Conservation (phyloP, 2,888 invertebrate genomes). For the Nomada fabriciana region DNA sequence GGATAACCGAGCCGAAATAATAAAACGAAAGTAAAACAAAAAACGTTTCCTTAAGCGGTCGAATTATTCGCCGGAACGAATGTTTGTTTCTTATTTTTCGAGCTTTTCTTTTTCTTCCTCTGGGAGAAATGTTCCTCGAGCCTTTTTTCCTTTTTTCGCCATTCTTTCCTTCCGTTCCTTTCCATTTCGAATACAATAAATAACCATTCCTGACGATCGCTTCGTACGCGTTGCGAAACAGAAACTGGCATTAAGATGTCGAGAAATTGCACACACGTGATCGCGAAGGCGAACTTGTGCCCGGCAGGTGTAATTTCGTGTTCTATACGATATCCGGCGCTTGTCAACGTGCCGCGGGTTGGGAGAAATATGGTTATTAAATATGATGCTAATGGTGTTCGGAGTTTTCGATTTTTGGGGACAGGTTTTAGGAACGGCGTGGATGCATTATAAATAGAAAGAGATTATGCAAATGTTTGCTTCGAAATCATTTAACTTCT, state of each 20-base stretch:
- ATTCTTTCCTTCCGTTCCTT: no score
- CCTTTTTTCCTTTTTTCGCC: background rate
- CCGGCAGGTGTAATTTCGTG: slow-evolving; percentile 1
- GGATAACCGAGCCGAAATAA: slow-evolving; percentile 30
- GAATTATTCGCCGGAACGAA: slow-evolving; percentile 43
- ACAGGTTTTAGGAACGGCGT: slow-evolving; percentile 20
- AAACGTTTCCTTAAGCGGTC: slow-evolving; percentile 38
- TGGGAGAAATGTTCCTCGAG: background rate
- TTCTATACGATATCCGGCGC: background rate
- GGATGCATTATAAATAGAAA: slow-evolving; percentile 16
- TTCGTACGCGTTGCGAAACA: slow-evolving; percentile 6
- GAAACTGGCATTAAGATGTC: slow-evolving; percentile 32
- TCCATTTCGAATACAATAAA: slow-evolving; percentile 20
- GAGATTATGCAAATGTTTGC: slow-evolving; percentile 5
- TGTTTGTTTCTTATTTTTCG: background rate
- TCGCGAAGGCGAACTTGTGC: background rate
- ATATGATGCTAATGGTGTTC: slow-evolving; percentile 17
- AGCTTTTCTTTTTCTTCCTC: background rate
- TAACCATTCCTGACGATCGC: slow-evolving; percentile 1
- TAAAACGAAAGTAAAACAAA: background rate
- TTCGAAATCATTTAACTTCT: background rate
- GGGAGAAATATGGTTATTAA: slow-evolving; percentile 25
- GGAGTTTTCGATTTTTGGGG: background rate
- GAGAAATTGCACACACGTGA: background rate
- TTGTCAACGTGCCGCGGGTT: slow-evolving; percentile 13